Base-by-base conservation (phyloP, 2,797 vertebrate genomes). In the Alfaro cultratus region DNA sequence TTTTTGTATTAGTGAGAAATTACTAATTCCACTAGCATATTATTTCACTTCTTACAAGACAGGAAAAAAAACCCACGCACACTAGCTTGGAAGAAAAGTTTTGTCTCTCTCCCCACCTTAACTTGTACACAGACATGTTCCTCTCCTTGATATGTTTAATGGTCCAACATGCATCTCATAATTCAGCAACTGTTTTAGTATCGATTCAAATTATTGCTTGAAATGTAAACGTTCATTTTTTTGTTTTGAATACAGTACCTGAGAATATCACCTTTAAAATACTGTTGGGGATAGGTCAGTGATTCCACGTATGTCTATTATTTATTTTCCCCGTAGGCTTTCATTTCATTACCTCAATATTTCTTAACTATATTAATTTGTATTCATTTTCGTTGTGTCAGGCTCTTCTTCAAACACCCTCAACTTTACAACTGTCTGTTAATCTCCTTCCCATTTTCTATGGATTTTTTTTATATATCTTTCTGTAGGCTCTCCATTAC, bases 381-480 rank as follows among this genome's bases (percentile, higher is more conserved):
- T 53, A 10, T 26, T 26, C 1, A 26, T 53, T 53, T 26, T 3
- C 46, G 4, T 79, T 21, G 21, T 55, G 53, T 77, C 68, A 71
- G 41, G 77, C 82, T 51, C 57, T 73, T 84, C 74, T 82, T 77
- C 15, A 83, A 82, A 73, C 53, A 81, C 79, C 82, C 84, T 88
- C 75, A 91, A 82, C 87, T 45, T 57, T 53, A 81, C 70, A 76
- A 74, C 83, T 76, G 73, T 70, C 79, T 47, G 82, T 84, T 86
- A 87, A 84, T 83, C 79, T 83, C 60, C 68, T 76, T 75, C 45
- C 43, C 34, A 77, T 11, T 11, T 76, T 87, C 60, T 21, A 62
- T 3, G 51, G 82, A 77, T 89, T 80, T 86, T 53, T 71, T 86
- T 81, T 26, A n/a, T n/a, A n/a, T 26, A 85, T 90, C 87, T 75